These are phyloP conservation scores for Anadara kagoshimensis DNA, from an alignment of 1,140 invertebrate genomes.

Conservation along the genomic window DNA sequence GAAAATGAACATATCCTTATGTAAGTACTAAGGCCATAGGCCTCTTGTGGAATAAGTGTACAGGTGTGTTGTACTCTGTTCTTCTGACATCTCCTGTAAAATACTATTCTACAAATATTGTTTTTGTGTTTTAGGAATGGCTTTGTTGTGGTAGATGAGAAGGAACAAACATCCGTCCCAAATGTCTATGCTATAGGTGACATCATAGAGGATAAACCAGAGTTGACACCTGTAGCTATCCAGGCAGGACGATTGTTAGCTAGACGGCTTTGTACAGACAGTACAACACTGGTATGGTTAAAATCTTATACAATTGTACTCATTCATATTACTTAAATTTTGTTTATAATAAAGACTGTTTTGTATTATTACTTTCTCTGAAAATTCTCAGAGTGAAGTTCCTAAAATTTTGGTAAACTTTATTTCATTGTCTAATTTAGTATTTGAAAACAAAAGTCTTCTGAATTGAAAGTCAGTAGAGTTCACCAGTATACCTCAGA, in stretches of 20 bases:
- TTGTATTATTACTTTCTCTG: too few species aligned
- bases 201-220: slow-evolving; percentile 89
- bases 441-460: too few species aligned
- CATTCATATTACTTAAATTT: background rate
- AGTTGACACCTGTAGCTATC: slow-evolving; percentile 98
- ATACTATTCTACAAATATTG: slow-evolving; percentile 42
- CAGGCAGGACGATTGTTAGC: slow-evolving; percentile 93
- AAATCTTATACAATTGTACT: background rate
- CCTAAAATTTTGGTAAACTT: too few species aligned
- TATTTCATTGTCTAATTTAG: too few species aligned
- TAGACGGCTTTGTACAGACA: slow-evolving; percentile 67
- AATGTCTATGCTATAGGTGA: slow-evolving; percentile 97
- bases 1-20: too few species aligned
- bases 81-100: background rate
- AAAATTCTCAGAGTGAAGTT: too few species aligned
- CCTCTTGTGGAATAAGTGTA: too few species aligned
- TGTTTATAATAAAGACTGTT: too few species aligned
- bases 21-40: too few species aligned
- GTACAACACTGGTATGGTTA: slow-evolving; percentile 45
- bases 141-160: slow-evolving; percentile 76
- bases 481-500: too few species aligned
- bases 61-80: background rate
- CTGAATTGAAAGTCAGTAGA: too few species aligned
- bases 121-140: slow-evolving; percentile 66
- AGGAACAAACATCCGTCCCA: slow-evolving; percentile 89